Conservation (phyloP, 2,797 vertebrate genomes). For the Rhadinocentrus ornatus region DNA sequence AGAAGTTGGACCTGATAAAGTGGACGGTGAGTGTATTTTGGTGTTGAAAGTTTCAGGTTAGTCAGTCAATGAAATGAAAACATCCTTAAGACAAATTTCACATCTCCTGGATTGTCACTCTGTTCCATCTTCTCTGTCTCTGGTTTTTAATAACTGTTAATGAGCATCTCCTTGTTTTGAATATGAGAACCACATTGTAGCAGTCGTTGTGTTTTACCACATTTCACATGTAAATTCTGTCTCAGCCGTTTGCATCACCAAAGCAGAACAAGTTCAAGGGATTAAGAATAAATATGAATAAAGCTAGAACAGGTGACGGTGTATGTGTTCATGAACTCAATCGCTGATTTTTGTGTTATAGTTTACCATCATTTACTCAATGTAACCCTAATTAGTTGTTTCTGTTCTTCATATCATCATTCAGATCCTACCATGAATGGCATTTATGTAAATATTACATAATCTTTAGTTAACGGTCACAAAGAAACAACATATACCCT, state of each 20-base stretch:
- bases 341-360: slow-evolving; percentile 20
- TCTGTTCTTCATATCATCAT: too few relatives aligned
- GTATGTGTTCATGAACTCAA: neutral
- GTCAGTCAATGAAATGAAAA: neutral
- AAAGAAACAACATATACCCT: too few relatives aligned
- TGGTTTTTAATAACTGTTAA: slow-evolving; percentile 21
- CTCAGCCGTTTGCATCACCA: slow-evolving; percentile 40
- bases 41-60: neutral
- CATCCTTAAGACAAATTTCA: neutral
- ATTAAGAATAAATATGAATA: too few relatives aligned
- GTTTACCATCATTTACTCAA: neutral
- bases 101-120: neutral
- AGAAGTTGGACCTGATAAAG: too few relatives aligned
- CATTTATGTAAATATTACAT: too few relatives aligned
- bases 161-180: slow-evolving; percentile 21
- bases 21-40: too few relatives aligned
- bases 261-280: slow-evolving; percentile 12
- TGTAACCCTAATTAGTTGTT: neutral
- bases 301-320: too few relatives aligned
- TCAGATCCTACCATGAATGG: too few relatives aligned
- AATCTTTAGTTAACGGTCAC: too few relatives aligned
- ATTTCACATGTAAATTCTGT: slow-evolving; percentile 68
- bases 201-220: slow-evolving; percentile 11
- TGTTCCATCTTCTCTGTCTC: neutral
- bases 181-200: neutral